phyloP scores from a whole-genome alignment of 2,113 vertebrate species.

The Spea multiplicata region DNA sequence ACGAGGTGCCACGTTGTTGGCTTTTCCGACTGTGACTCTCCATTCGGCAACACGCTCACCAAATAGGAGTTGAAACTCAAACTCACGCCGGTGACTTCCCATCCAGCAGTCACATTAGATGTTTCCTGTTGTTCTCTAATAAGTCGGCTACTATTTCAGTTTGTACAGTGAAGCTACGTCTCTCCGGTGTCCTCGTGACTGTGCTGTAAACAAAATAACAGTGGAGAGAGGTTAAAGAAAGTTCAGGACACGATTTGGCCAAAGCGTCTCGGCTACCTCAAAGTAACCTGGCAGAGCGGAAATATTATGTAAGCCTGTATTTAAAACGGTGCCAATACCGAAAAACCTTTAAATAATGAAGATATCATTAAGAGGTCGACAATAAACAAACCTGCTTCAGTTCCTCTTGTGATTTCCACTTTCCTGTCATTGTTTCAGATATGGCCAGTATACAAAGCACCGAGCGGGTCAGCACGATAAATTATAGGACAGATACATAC shows the following conservation, averaged over 20 bases:
- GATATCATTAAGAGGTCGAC: constrained; percentile 82
- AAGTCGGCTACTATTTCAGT: neutral
- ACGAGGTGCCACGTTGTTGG: too few species aligned
- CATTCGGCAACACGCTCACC: too few species aligned
- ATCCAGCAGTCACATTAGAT: too few species aligned
- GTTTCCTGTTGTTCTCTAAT: too few species aligned
- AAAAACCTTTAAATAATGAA: constrained; percentile 77
- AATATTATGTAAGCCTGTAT: constrained; percentile 70
- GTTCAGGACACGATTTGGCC: constrained; percentile 70
- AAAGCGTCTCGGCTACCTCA: constrained; percentile 67
- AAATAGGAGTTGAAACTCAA: too few species aligned
- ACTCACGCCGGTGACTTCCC: too few species aligned
- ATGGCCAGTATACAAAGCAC: constrained; percentile 84
- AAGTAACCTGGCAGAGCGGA: constrained; percentile 76
- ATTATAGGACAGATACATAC: constrained; percentile 69
- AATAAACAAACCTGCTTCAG: constrained; percentile 81
- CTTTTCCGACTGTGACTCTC: too few species aligned
- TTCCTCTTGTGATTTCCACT: constrained; percentile 82
- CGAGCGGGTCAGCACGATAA: constrained; percentile 88
- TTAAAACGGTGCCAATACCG: constrained; percentile 73
- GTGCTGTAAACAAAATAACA: constrained; percentile 54
- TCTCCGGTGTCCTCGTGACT: neutral
- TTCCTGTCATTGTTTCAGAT: constrained; percentile 96
- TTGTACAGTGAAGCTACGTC: neutral
- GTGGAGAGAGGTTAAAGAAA: constrained; percentile 68